A percentile compares a stretch with the other conserved stretches of the same genome.
Evolutionary conservation across 2,888 invertebrate genomes (phyloP).

Genomic region (Brachypterus glaber): DNA sequence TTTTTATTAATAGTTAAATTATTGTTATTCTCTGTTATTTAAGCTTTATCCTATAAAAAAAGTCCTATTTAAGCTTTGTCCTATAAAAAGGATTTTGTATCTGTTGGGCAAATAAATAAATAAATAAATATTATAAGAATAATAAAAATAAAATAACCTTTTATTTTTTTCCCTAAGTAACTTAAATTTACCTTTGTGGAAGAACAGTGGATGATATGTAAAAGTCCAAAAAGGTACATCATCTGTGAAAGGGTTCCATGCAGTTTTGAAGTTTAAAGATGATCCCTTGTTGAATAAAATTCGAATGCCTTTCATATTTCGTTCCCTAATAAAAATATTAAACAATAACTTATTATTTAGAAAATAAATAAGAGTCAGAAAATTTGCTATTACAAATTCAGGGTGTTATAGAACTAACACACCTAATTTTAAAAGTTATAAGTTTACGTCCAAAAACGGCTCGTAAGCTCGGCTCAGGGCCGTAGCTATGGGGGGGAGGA

Average conservation of each 20-base stretch:
- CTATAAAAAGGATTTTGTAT: no score
- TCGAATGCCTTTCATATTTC: constrained; percentile 65
- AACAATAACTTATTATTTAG: constrained; percentile 4
- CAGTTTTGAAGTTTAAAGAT: constrained; percentile 55
- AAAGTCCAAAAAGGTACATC: constrained; percentile 72
- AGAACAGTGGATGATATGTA: constrained; percentile 69
- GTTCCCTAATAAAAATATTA: constrained; percentile 44
- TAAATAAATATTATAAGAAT: no score
- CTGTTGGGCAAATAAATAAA: no score
- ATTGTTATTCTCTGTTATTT: no score
- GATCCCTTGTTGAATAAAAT: constrained; percentile 70
- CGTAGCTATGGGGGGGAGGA: no score
- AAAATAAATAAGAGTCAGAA: not conserved
- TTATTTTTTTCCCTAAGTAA: not conserved
- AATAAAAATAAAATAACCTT: no score
- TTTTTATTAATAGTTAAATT: no score
- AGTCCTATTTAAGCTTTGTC: no score
- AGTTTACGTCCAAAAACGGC: no score
- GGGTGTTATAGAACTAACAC: no score
- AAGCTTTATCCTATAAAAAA: no score
- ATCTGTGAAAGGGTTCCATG: constrained; percentile 78
- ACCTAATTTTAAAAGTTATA: no score
- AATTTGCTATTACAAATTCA: not conserved
- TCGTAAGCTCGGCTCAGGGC: constrained; percentile 2
- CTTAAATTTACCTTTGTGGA: constrained; percentile 61